Evolutionary conservation across 2,113 vertebrate genomes (phyloP), one percentile per base, ranked within the genome.

Genomic region (Sturnira hondurensis): DNA sequence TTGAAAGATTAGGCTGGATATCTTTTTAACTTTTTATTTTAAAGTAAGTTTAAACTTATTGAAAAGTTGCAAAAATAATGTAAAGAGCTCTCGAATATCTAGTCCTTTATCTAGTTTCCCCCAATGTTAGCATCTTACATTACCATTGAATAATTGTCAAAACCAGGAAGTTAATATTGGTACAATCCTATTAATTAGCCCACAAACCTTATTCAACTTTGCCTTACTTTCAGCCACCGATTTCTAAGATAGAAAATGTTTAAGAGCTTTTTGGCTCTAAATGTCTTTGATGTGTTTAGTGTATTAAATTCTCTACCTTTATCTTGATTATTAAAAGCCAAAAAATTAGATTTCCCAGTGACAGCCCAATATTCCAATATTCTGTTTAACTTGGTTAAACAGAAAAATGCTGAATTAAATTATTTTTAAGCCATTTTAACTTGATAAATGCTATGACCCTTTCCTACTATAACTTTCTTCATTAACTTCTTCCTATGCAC

Each of bases 401-500:
- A 92, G 58, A 92, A 82, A 77, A 95, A n/a, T 36, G 28, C 17
- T 82, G 77, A 96, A 78, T 95, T 92, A 91, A 92, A 50, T 87
- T 45, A 19, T 92, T 95, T 94, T 95, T 77, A 85, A 94, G 85
- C 50, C 28, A 43, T 90, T 94, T 96, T 31, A 71, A 47, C 67
- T 85, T 93, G 81, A 88, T 82, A 82, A 96, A 93, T 73, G 52
- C 87, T 14, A 41, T 84, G 89, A 93, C 77, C 65, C 89, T 78
- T 91, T 88, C 17, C 54, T 93, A 38, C 24, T 94, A 2, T 81
- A 94, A 82, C 19, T 88, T 56, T 86, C 43, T 93, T 89, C 89
- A 96, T 94, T 96, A 94, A 86, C 84, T 92, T 95, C 82, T 93
- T 89, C 76, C 81, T 83, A 10, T 56, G 31, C 93, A 88, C 45